Conservation (phyloP, 2,113 vertebrate genomes). For the Tautogolabrus adspersus region DNA sequence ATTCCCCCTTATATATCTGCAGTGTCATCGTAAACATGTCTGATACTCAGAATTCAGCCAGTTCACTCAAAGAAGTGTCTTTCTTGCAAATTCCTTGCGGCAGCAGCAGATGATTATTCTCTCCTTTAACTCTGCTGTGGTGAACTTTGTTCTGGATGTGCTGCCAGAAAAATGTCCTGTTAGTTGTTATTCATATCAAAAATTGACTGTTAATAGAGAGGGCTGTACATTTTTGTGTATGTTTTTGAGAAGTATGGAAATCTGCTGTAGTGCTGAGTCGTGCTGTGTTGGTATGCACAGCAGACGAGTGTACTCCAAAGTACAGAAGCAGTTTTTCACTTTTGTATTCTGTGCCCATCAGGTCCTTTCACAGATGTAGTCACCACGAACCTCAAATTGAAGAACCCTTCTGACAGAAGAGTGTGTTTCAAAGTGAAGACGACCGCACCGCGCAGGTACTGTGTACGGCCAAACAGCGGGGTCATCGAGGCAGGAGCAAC, state of each 20-base stretch:
- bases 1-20: too few species aligned
- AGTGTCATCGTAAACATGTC: neutral
- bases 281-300: neutral
- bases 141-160: neutral
- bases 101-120: too few species aligned
- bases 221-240: too few species aligned
- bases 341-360: conserved; percentile 54
- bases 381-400: conserved; percentile 96
- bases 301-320: neutral
- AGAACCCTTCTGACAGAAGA: conserved; percentile 95
- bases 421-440: conserved; percentile 99
- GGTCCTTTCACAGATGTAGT: conserved; percentile 99
- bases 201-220: neutral
- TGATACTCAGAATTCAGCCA: neutral
- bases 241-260: neutral
- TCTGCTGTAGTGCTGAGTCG: too few species aligned
- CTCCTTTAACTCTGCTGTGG: neutral
- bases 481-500: conserved; percentile 91
- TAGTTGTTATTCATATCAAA: neutral
- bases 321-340: neutral
- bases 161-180: conserved; percentile 1
- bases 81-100: too few species aligned
- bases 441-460: conserved; percentile 97
- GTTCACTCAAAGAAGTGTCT: neutral
- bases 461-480: conserved; percentile 98